These are phyloP conservation scores for Pherbina coryleti DNA, from an alignment of 2,888 invertebrate species.

Conservation along the genomic window DNA sequence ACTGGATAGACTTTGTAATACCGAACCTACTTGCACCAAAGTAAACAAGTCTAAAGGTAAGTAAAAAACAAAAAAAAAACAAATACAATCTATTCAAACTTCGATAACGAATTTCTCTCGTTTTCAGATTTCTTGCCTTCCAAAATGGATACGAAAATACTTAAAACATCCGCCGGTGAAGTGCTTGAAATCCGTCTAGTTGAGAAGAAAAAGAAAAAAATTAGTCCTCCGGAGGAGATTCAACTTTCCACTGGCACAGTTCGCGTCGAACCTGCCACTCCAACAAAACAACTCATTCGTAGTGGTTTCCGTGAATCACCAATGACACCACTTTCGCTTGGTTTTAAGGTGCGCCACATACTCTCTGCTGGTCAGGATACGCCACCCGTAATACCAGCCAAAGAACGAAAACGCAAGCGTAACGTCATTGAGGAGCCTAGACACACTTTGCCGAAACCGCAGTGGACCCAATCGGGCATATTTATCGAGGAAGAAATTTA, in stretches of 20 bases:
- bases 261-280: conserved; percentile 60
- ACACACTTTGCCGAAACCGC: conserved; percentile 50
- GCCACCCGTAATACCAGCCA: conserved; percentile 34
- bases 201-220: conserved; percentile 42
- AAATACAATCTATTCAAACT: too few relatives aligned
- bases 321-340: conserved; percentile 52
- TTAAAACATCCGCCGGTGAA: conserved; percentile 55
- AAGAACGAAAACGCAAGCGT: conserved; percentile 47
- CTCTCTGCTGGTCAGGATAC: conserved; percentile 45
- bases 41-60: background rate
- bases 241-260: conserved; percentile 60
- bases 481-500: conserved; percentile 53
- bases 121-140: background rate
- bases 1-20: background rate
- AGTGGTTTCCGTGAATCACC: conserved; percentile 58
- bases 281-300: conserved; percentile 48
- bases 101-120: background rate
- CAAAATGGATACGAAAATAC: background rate
- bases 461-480: conserved; percentile 55
- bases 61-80: background rate
- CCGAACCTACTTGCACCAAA: background rate
- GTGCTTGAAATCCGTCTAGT: conserved; percentile 46
- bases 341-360: conserved; percentile 54
- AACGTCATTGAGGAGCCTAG: conserved; percentile 41
- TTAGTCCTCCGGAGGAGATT: conserved; percentile 46